Evolutionary conservation across 2,888 invertebrate species (phyloP).

Genomic region (Elegia similella): DNA sequence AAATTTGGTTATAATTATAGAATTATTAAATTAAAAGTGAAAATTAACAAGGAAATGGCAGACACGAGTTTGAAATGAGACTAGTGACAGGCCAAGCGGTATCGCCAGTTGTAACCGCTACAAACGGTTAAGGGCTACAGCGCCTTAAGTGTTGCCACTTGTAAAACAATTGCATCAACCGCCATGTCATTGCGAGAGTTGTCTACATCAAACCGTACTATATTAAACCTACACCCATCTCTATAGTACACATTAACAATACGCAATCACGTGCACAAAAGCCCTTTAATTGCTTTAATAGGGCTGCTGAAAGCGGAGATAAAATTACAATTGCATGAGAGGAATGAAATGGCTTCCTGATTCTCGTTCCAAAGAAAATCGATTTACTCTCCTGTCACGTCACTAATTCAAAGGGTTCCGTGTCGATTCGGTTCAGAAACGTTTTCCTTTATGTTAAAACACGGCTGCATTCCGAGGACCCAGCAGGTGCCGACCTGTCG

Average conservation of each 20-base stretch:
- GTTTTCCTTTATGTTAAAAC: conserved; percentile 40
- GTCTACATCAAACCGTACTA: background rate
- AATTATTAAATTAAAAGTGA: too few relatives aligned
- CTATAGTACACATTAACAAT: conserved; percentile 4
- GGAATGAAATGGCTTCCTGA: conserved; percentile 12
- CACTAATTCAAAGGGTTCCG: conserved; percentile 13
- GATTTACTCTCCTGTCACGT: conserved; percentile 11
- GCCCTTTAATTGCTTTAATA: conserved; percentile 31
- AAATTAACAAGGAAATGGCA: too few relatives aligned
- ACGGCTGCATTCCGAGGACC: conserved; percentile 58
- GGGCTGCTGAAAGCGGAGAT: conserved; percentile 21
- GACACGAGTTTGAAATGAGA: too few relatives aligned
- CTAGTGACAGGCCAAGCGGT: too few relatives aligned
- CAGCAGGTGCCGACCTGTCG: conserved; percentile 73
- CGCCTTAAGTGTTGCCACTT: too few relatives aligned
- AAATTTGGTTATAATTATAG: too few relatives aligned
- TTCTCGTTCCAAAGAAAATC: conserved; percentile 12
- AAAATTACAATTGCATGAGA: conserved; percentile 13
- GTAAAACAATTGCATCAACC: background rate
- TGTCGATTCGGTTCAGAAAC: conserved; percentile 20
- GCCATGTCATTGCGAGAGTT: background rate
- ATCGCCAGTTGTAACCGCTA: too few relatives aligned
- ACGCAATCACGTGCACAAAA: conserved; percentile 24
- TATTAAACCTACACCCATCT: background rate
- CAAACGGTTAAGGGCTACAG: too few relatives aligned